Conservation (phyloP, 2,888 invertebrate genomes). For the Mycalesis mineus region DNA sequence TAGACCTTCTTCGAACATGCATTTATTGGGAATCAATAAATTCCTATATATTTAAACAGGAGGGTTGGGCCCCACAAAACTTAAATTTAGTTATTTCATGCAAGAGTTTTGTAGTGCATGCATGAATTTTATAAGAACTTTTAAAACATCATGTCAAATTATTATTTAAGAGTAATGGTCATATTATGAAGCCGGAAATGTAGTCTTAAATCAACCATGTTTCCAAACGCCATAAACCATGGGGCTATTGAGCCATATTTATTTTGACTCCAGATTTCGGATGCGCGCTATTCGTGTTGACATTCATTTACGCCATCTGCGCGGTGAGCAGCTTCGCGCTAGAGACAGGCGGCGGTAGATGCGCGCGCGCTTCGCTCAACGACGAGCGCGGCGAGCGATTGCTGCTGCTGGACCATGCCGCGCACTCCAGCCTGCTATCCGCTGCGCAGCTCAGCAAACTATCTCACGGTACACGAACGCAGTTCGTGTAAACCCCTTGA, state of each 20-base stretch:
- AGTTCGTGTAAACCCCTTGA: constrained; percentile 53
- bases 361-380: constrained; percentile 41
- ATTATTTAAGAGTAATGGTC: no score
- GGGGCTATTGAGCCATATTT: background rate
- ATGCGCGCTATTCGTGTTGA: constrained; percentile 58
- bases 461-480: constrained; percentile 58
- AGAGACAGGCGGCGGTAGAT: constrained; percentile 53
- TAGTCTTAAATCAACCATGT: no score
- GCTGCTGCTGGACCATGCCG: constrained; percentile 63
- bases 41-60: no score
- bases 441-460: constrained; percentile 66
- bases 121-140: no score
- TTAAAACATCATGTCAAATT: no score
- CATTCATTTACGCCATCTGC: constrained; percentile 68
- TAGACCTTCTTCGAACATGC: no score
- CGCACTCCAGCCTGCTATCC: constrained; percentile 68
- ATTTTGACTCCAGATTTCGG: constrained; percentile 67
- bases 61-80: no score
- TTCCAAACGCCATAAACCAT: background rate
- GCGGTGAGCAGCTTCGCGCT: constrained; percentile 67
- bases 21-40: no score
- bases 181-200: no score
- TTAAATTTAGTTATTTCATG: no score
- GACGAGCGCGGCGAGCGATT: constrained; percentile 66
- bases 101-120: no score